Percentiles rank a stretch among this genome's conserved stretches.
These are phyloP conservation scores for Microvelia longipes DNA, from an alignment of 1,140 invertebrate species.

Conservation along the genomic window DNA sequence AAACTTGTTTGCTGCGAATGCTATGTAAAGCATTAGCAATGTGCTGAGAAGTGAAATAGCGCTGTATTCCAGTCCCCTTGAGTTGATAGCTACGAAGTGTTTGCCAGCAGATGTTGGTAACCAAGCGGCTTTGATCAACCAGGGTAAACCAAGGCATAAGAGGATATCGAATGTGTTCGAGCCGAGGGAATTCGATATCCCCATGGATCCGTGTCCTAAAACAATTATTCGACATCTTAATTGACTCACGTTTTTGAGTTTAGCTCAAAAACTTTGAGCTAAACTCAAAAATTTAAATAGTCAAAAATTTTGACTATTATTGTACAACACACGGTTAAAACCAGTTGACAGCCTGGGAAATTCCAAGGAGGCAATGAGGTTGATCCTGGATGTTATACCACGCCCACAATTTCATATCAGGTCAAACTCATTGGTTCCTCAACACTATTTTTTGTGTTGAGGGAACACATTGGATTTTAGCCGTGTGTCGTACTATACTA, in stretches of 20 bases:
- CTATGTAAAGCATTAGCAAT: slow-evolving; percentile 54
- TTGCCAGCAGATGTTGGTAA: slow-evolving; percentile 49
- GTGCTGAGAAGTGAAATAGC: slow-evolving; percentile 64
- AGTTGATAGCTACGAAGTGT: slow-evolving; percentile 62
- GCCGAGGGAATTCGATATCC: slow-evolving; percentile 75
- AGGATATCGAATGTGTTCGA: slow-evolving; percentile 80
- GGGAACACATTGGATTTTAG: no score
- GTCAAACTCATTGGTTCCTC: no score
- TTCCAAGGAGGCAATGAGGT: no score
- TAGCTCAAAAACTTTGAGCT: slow-evolving; percentile 2
- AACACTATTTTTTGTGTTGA: no score
- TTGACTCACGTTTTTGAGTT: background rate
- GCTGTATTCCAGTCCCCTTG: slow-evolving; percentile 62
- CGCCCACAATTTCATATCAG: no score
- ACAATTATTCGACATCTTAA: slow-evolving; percentile 15
- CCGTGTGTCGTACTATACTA: no score
- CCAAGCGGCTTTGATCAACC: slow-evolving; percentile 65
- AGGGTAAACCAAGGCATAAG: slow-evolving; percentile 67
- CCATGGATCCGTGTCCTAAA: slow-evolving; percentile 72
- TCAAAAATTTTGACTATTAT: background rate
- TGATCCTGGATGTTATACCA: no score
- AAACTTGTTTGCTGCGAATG: slow-evolving; percentile 61
- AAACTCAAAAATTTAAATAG: background rate
- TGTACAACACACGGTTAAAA: no score
- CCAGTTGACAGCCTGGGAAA: no score